Percentiles rank a stretch among this genome's conserved stretches.
These are phyloP conservation scores for Aspidiotus rigidus DNA, from an alignment of 2,888 invertebrate species.

Conservation along the genomic window DNA sequence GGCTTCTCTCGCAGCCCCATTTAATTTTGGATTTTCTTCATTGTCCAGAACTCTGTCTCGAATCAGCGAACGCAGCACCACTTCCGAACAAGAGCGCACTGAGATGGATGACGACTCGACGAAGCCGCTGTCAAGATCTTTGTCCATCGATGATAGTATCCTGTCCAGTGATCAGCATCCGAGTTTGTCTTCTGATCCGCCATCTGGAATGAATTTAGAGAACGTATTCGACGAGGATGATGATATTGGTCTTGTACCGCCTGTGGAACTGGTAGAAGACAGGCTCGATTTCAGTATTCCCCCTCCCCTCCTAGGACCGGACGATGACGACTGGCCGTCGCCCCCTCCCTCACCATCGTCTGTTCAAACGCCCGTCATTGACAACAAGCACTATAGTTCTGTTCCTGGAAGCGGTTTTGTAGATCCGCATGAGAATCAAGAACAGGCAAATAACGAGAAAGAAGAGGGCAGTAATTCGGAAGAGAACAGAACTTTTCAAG, in stretches of 20 bases:
- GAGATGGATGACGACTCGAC: conserved; percentile 72
- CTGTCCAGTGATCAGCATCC: conserved; percentile 78
- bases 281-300: conserved; percentile 34
- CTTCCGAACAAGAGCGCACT: conserved; percentile 73
- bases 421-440: neutral
- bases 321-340: conserved; percentile 65
- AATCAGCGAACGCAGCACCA: conserved; percentile 80
- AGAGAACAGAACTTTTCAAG: conserved; percentile 58
- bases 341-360: conserved; percentile 50
- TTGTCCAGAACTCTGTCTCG: conserved; percentile 68
- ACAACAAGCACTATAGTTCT: conserved; percentile 17
- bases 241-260: neutral
- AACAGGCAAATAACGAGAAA: conserved; percentile 42
- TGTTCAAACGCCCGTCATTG: conserved; percentile 30
- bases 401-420: neutral
- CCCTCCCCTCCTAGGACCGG: conserved; percentile 33
- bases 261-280: conserved; percentile 12
- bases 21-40: conserved; percentile 56
- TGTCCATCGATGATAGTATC: conserved; percentile 71
- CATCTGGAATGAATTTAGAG: conserved; percentile 35
- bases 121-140: conserved; percentile 72
- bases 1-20: conserved; percentile 11
- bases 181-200: conserved; percentile 71
- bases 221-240: conserved; percentile 33
- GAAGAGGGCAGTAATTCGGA: conserved; percentile 42